phyloP scores from a whole-genome alignment of 2,113 vertebrate genomes.

The Otus sunia region DNA sequence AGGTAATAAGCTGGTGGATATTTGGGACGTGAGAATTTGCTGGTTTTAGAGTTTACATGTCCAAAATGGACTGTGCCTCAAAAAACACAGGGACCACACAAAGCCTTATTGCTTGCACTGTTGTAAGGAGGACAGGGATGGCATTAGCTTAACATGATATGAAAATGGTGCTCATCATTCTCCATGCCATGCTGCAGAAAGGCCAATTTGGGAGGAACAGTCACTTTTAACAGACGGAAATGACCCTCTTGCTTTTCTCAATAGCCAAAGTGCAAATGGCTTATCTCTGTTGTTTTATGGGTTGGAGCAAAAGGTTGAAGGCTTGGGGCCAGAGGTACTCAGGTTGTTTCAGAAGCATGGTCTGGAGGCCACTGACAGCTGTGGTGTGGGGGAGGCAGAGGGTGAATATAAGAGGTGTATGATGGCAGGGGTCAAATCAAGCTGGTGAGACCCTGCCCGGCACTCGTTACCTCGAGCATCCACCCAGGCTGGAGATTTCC shows the following conservation, averaged over 20 bases:
- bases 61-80: not conserved
- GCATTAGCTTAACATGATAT: rapidly evolving
- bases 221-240: not conserved
- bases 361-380: not conserved
- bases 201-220: rapidly evolving
- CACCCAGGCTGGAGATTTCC: not conserved
- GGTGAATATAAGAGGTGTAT: not conserved
- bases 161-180: not conserved
- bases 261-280: rapidly evolving
- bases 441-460: not conserved
- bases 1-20: not conserved
- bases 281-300: not conserved
- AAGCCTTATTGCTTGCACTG: not conserved
- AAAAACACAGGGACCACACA: not conserved
- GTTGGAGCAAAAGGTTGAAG: not conserved
- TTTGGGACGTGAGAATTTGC: not conserved
- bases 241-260: not conserved
- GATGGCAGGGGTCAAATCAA: not conserved
- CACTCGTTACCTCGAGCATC: rapidly evolving
- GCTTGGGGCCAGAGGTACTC: not conserved
- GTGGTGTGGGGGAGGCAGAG: not conserved
- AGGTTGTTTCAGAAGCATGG: not conserved
- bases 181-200: not conserved
- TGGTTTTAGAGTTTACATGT: rapidly evolving
- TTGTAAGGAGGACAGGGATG: not conserved